Evolutionary conservation across 2,797 vertebrate genomes (phyloP).

Genomic region (Esox lucius): DNA sequence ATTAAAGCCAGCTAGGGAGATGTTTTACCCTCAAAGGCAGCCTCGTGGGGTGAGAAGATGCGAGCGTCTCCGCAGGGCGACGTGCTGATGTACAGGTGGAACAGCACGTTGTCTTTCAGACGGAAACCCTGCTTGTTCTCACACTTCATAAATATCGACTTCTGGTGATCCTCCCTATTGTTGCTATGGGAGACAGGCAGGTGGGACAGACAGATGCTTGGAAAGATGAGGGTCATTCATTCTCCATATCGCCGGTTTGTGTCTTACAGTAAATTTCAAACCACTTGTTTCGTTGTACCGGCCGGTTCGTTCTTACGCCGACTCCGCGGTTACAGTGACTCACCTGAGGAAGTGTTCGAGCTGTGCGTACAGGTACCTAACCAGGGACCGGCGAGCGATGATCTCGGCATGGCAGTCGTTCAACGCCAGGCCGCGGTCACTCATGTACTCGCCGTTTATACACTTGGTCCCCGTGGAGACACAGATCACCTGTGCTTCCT

Average conservation of each 20-base stretch:
- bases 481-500: slow-evolving; percentile 85
- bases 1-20: not conserved
- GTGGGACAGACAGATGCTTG: not conserved
- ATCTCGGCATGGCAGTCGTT: slow-evolving; percentile 90
- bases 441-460: slow-evolving; percentile 90
- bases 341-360: slow-evolving; percentile 82
- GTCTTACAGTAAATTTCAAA: not conserved
- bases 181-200: slow-evolving; percentile 56
- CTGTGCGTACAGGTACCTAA: slow-evolving; percentile 82
- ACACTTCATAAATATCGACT: slow-evolving; percentile 80
- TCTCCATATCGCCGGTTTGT: not conserved
- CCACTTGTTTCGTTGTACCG: not conserved
- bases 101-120: slow-evolving; percentile 84
- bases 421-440: slow-evolving; percentile 83
- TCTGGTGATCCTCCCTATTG: slow-evolving; percentile 79
- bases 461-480: slow-evolving; percentile 88
- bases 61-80: slow-evolving; percentile 86
- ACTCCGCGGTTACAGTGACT: slow-evolving; percentile 26
- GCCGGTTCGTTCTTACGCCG: not conserved
- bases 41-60: slow-evolving; percentile 87
- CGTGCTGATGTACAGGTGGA: slow-evolving; percentile 88
- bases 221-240: not conserved
- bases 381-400: slow-evolving; percentile 80
- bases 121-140: slow-evolving; percentile 75
- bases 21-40: slow-evolving; percentile 79